Evolutionary conservation across 2,113 vertebrate species (phyloP).

Genomic region (Ictalurus furcatus): DNA sequence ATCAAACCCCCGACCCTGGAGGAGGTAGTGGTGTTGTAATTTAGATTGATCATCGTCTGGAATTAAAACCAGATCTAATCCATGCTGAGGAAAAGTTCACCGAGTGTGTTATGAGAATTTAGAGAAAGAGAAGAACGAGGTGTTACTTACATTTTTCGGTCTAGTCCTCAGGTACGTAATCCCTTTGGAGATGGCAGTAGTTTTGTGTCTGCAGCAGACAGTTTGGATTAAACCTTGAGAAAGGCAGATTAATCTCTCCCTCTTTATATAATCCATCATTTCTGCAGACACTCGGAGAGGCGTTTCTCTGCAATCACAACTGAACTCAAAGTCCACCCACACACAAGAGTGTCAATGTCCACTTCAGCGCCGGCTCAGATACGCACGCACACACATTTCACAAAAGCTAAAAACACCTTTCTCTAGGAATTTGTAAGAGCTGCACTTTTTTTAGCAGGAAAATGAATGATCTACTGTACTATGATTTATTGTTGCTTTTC

Average conservation of each 20-base stretch:
- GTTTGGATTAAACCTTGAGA: slow-evolving; percentile 58
- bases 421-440: background rate
- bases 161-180: slow-evolving; percentile 14
- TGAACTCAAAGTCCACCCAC: slow-evolving; percentile 74
- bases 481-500: background rate
- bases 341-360: slow-evolving; percentile 71
- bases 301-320: slow-evolving; percentile 62
- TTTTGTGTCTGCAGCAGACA: slow-evolving; percentile 12
- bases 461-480: background rate
- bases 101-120: background rate
- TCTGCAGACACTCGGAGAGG: slow-evolving; percentile 65
- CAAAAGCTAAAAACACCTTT: background rate
- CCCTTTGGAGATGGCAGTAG: slow-evolving; percentile 17
- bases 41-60: background rate
- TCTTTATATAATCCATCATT: slow-evolving; percentile 63
- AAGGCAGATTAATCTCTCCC: slow-evolving; percentile 48
- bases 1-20: no score
- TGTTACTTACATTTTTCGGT: slow-evolving; percentile 59
- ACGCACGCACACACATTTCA: slow-evolving; percentile 36
- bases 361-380: slow-evolving; percentile 53
- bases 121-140: background rate
- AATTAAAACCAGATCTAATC: background rate
- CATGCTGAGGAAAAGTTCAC: background rate
- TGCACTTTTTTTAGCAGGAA: background rate
- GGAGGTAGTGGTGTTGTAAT: background rate